These are phyloP conservation scores for Ferrisia virgata DNA, from an alignment of 2,888 invertebrate genomes.

Conservation along the genomic window DNA sequence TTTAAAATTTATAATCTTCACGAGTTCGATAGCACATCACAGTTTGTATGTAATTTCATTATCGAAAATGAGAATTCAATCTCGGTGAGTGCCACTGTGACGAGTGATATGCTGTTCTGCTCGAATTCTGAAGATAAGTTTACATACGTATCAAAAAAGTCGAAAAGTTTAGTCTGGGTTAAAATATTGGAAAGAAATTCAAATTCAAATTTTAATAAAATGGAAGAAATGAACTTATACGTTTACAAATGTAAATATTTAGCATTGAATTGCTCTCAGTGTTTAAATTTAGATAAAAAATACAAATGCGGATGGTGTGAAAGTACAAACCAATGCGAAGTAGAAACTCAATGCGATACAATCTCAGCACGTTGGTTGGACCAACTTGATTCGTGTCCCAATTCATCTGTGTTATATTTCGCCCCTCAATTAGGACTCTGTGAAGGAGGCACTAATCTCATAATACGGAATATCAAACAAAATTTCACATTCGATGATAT, in stretches of 20 bases:
- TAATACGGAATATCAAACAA: constrained; percentile 90
- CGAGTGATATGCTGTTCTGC: constrained; percentile 91
- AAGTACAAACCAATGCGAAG: constrained; percentile 85
- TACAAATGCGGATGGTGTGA: constrained; percentile 97
- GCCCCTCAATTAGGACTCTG: constrained; percentile 86
- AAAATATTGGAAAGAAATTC: constrained; percentile 94
- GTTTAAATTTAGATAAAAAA: constrained; percentile 83
- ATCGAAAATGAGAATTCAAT: constrained; percentile 88
- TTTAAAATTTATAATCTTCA: constrained; percentile 94
- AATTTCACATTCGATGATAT: constrained; percentile 91
- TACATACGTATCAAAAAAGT: constrained; percentile 81
- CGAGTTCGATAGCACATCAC: constrained; percentile 90
- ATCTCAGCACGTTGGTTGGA: constrained; percentile 76
- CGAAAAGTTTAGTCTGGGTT: constrained; percentile 89
- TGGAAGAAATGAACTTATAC: constrained; percentile 89
- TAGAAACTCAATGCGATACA: constrained; percentile 81
- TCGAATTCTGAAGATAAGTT: constrained; percentile 91
- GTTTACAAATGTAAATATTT: constrained; percentile 93
- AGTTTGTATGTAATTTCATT: constrained; percentile 95
- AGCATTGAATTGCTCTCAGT: constrained; percentile 97
- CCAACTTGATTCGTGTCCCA: constrained; percentile 87
- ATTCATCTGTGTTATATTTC: constrained; percentile 86
- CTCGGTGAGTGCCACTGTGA: constrained; percentile 83
- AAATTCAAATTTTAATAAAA: constrained; percentile 93
- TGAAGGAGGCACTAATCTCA: constrained; percentile 94